A percentile compares a stretch with the other conserved stretches of the same genome.
Evolutionary conservation across 2,797 vertebrate genomes (phyloP).

Genomic region (Nannoperca australis): DNA sequence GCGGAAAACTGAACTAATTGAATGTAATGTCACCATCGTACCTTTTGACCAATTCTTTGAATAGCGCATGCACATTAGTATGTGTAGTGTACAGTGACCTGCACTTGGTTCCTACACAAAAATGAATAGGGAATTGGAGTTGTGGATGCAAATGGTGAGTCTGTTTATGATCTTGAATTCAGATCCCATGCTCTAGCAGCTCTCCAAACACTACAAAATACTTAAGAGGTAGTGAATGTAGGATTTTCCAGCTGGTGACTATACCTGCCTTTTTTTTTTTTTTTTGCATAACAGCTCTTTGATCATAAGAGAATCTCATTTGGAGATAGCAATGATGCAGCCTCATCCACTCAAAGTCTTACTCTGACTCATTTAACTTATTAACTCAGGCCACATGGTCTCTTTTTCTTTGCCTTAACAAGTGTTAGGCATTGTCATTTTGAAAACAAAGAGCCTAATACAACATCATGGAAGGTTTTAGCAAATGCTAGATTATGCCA

Average conservation of each 20-base stretch:
- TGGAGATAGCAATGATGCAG: conserved; percentile 12
- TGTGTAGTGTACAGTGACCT: not conserved
- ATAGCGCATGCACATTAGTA: not conserved
- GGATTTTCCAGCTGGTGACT: conserved; percentile 21
- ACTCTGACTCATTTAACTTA: conserved; percentile 15
- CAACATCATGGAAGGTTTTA: conserved; percentile 38
- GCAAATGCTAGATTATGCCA: conserved; percentile 65
- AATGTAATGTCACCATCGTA: not conserved
- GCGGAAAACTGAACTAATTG: not conserved
- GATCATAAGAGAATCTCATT: conserved; percentile 36
- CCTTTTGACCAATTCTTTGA: not conserved
- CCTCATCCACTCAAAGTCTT: conserved; percentile 44
- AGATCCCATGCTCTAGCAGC: conserved; percentile 15
- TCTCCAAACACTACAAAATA: conserved; percentile 21
- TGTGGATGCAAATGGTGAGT: conserved; percentile 21
- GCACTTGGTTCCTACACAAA: not conserved
- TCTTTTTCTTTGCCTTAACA: conserved; percentile 6
- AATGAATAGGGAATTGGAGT: conserved; percentile 20
- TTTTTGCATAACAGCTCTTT: conserved; percentile 16
- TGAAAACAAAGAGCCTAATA: conserved; percentile 45
- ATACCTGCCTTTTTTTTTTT: not conserved
- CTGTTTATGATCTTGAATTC: conserved; percentile 1
- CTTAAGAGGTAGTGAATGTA: not conserved
- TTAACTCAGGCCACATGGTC: conserved; percentile 8
- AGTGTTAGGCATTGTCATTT: conserved; percentile 45